Conservation (phyloP, 2,888 invertebrate species). For the Eupithecia subumbrata region DNA sequence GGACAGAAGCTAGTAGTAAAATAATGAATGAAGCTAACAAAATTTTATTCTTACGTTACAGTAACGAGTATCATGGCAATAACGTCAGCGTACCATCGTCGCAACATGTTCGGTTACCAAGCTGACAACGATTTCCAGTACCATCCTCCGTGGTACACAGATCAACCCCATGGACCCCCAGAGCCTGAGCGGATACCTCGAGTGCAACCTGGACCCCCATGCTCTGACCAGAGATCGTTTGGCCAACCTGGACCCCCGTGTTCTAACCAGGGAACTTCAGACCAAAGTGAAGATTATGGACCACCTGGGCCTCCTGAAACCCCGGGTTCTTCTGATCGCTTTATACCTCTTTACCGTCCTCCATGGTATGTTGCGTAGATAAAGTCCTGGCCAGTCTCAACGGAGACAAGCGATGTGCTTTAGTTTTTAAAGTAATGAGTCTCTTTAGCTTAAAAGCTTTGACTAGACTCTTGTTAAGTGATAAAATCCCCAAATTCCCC, state of each 20-base stretch:
- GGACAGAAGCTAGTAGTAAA: too few relatives aligned
- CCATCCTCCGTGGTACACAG: constrained; percentile 8
- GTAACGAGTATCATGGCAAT: constrained; percentile 14
- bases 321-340: background rate
- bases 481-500: too few relatives aligned
- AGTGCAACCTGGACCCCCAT: constrained; percentile 1
- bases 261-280: background rate
- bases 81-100: constrained; percentile 14
- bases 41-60: constrained; percentile 12
- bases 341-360: background rate
- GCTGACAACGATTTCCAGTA: background rate
- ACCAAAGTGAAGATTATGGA: background rate
- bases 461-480: too few relatives aligned
- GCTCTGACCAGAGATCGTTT: background rate
- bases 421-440: background rate
- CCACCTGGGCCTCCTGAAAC: background rate
- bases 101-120: background rate
- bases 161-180: background rate
- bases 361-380: background rate
- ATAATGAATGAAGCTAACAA: background rate
- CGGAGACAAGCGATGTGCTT: background rate
- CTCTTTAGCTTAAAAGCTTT: too few relatives aligned
- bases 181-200: background rate
- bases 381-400: background rate
- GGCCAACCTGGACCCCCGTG: background rate